Base-by-base conservation (phyloP, 2,797 vertebrate genomes). In the Uromys caudimaculatus region DNA sequence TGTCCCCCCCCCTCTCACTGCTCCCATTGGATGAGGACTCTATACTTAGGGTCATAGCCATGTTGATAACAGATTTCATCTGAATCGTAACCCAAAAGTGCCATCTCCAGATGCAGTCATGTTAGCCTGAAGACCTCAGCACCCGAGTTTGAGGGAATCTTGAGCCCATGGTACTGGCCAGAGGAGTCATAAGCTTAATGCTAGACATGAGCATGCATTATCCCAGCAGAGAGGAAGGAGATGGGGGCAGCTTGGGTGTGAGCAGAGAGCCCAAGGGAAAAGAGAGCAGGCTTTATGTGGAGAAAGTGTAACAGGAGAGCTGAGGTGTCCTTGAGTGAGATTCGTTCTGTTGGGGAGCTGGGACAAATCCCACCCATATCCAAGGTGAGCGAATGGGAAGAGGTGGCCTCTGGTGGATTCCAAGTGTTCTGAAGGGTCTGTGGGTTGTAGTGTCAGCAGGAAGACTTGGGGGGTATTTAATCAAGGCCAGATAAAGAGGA, bases 391-490 rank as follows among this genome's bases (percentile, higher is more conserved):
- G 0, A 0, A 4, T 3, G 41, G 35, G 35, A 4, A 6, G 6
- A 52, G 24, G 19, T 2, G 54, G 69, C 12, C n/a, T 0, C 32
- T 35, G n/a, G 17, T 11, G 4, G 83, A 4, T 27, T 60, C n/a
- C 0, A 32, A 50, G 8, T 9, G 19, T 12, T 1, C 32, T 54
- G 21, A n/a, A 69, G 32, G 76, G 71, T 7, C 14, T 41, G 47
- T 50, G 0, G 0, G 7, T 6, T 54, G 35, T 0, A 3, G 11
- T 62, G 77, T 21, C 76, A 11, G 1, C 17, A 1, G 11, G 19
- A 8, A 78, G 75, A 56, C 27, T 13, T 13, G 54, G 38, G n/a
- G 10, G 3, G 3, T n/a, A 23, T 76, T 88, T 76, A 47, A 0
- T 3, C 4, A 5, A 29, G 27, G 24, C 0, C n/a, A n/a, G 78